Conservation (phyloP, 2,797 vertebrate species). For the Neostethus bicornis region DNA sequence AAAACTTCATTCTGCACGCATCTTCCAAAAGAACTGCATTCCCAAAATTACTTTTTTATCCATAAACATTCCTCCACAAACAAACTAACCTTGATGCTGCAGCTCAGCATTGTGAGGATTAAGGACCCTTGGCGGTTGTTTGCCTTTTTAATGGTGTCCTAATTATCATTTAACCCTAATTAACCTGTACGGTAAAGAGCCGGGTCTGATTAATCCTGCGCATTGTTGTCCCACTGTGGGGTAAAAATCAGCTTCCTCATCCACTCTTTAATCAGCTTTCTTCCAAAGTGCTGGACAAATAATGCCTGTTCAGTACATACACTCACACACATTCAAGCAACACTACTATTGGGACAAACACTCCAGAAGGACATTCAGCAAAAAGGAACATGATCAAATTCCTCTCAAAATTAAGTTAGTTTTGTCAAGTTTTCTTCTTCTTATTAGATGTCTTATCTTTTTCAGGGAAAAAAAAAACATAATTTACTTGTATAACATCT, state of each 20-base stretch:
- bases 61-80: conserved; percentile 22
- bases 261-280: conserved; percentile 76
- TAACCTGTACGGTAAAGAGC: conserved; percentile 78
- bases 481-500: conserved; percentile 34
- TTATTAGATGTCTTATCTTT: conserved; percentile 20
- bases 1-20: conserved; percentile 10
- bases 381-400: conserved; percentile 18
- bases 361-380: conserved; percentile 54
- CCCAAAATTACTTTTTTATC: conserved; percentile 21
- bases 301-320: conserved; percentile 20
- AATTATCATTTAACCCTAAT: conserved; percentile 85
- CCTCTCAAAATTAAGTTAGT: conserved; percentile 31
- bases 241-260: conserved; percentile 68
- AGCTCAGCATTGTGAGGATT: conserved; percentile 62
- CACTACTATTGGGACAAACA: conserved; percentile 41
- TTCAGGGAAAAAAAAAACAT: conserved; percentile 28
- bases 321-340: conserved; percentile 9
- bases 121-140: conserved; percentile 70
- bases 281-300: conserved; percentile 40
- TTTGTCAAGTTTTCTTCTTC: conserved; percentile 4
- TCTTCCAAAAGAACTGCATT: conserved; percentile 5
- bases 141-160: conserved; percentile 78
- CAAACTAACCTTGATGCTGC: conserved; percentile 48
- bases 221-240: conserved; percentile 69
- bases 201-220: conserved; percentile 76